Evolutionary conservation across 2,797 vertebrate species (phyloP), one percentile per base, ranked within the genome.

Genomic region (Cyprinodon diabolis): DNA sequence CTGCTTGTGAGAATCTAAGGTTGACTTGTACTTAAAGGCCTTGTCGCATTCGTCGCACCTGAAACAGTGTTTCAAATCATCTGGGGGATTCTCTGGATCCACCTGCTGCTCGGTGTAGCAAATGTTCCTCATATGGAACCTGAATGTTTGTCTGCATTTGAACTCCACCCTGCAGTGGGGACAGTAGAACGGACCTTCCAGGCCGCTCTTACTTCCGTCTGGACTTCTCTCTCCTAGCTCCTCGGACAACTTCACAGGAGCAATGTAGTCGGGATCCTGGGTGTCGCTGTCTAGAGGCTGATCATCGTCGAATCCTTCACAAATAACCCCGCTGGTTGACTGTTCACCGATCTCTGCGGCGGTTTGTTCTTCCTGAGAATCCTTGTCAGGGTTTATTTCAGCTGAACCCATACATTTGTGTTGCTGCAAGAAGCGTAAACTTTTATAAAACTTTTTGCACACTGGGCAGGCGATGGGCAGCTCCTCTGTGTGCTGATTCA

Each of bases 81-180:
- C 92, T 0, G 88, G 76, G 48, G 88, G 76, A 45, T 87, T 86
- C 74, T 94, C 90, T 0, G 93, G 93, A 65, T 94, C 93, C 56
- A 94, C 91, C 80, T 93, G 93, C 47, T 92, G 93, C 80, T 92
- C 92, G 0, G 66, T 92, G 79, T 93, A 94, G 81, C 93, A 94
- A 78, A 94, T 93, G 78, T 93, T 93, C 66, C 93, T 79, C 62
- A 93, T 62, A 54, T 94, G 93, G 73, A 88, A 93, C 37, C 91
- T 66, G 23, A 94, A 92, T 0, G 93, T 93, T 30, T 94, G 92
- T 79, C 83, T 88, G 89, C 93, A 93, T 80, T 94, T 94, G 52
- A 94, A 94, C 89, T 94, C 92, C 0, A 78, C 90, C 0, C 93
- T 91, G 87, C 93, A 94, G 79, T 93, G 91, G 13, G 91, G 91